Evolutionary conservation across 2,797 vertebrate genomes (phyloP), one percentile per base, ranked within the genome.

Genomic region (Cyclopterus lumpus): DNA sequence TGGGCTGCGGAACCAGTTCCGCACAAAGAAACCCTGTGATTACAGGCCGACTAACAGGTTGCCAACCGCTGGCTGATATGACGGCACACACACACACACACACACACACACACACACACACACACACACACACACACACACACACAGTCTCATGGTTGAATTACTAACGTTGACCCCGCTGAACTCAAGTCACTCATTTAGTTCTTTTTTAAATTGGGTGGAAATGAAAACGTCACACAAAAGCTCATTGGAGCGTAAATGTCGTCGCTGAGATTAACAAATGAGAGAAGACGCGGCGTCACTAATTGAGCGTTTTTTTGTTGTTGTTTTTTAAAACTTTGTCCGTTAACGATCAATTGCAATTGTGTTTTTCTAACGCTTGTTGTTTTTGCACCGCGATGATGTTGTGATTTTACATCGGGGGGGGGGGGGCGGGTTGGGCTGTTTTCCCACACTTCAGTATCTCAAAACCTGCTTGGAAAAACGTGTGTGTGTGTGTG

Each of bases 1-100:
- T 70, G 88, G 84, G 92, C 92, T 91, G 95, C 90, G 85, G 80
- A 95, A 93, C 93, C 88, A 77, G 94, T 95, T 93, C 75, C 84
- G 58, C 53, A 92, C 89, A 93, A 92, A 92, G 91, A 74, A 86
- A 73, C 80, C 65, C 83, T 92, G 89, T 92, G 88, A 92, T 93
- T 93, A 88, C 28, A 76, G 83, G 79, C 73, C 88, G 93, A 90
- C 87, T 83, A 93, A 95, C 94, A 86, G 91, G 93, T 94, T 93
- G 86, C 91, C 86, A 92, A 90, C 80, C 67, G 80, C 73, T 65
- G 86, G 69, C 62, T 89, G 86, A 91, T 89, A 84, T 84, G 83
- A 87, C 80, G 67, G 83, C 79, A 68, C 72, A 79, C 61, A 67
- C 71, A 71, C 38, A 42, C 26, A 28, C 26, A 28, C 26, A 28